These are phyloP conservation scores for Tetanocera ferruginea DNA, from an alignment of 2,888 invertebrate species.

Conservation along the genomic window DNA sequence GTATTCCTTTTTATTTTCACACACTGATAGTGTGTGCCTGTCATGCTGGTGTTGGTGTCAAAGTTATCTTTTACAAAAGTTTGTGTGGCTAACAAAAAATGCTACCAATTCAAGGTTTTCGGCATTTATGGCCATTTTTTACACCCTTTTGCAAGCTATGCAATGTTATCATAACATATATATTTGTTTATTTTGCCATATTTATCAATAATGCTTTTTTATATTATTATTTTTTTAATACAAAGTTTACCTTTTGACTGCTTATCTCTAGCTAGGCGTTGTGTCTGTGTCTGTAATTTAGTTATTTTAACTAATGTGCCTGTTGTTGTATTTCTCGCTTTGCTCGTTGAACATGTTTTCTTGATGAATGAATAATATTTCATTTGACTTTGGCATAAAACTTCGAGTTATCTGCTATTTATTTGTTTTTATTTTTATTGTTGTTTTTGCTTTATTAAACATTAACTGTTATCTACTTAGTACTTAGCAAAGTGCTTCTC, in stretches of 20 bases:
- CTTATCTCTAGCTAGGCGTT: too few species aligned
- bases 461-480: neutral
- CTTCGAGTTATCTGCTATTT: conserved; percentile 2
- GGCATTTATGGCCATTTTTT: too few species aligned
- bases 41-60: neutral
- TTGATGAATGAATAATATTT: conserved; percentile 26
- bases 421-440: neutral
- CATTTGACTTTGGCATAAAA: neutral
- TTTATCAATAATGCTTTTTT: too few species aligned
- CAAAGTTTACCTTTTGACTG: too few species aligned
- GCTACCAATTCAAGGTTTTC: too few species aligned
- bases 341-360: neutral
- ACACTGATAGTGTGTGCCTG: neutral
- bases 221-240: too few species aligned
- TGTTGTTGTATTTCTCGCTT: neutral
- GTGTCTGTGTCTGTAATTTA: neutral
- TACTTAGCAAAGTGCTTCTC: neutral
- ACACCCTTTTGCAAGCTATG: too few species aligned
- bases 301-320: neutral
- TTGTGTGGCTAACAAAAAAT: too few species aligned
- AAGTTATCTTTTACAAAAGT: neutral
- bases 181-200: too few species aligned
- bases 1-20: neutral
- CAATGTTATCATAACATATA: too few species aligned
- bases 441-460: neutral